Conservation (phyloP, 2,113 vertebrate species). For the Sturnus vulgaris region DNA sequence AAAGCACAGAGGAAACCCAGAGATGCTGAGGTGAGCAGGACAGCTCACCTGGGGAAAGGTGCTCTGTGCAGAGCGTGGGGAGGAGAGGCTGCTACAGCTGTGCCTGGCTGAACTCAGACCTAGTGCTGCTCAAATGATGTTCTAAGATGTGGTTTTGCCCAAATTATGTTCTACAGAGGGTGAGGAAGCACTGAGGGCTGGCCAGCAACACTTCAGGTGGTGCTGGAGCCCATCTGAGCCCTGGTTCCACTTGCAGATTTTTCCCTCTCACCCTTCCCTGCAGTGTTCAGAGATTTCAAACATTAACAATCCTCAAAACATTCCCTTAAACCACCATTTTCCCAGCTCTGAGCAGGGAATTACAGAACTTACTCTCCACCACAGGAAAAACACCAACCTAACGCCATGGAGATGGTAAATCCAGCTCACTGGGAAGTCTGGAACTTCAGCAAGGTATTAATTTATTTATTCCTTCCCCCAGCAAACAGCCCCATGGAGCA, state of each 20-base stretch:
- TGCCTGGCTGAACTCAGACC: neutral
- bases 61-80: neutral
- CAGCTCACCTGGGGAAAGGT: neutral
- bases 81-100: neutral
- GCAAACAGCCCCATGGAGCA: neutral
- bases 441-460: neutral
- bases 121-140: neutral
- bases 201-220: neutral
- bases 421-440: neutral
- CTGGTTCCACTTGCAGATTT: neutral
- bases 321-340: neutral
- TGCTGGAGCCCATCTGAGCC: neutral
- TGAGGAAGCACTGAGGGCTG: neutral
- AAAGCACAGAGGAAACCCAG: neutral
- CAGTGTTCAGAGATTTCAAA: neutral
- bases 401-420: neutral
- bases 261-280: neutral
- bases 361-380: no score
- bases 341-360: neutral
- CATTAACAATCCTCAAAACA: rapidly evolving
- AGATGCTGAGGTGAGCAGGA: rapidly evolving
- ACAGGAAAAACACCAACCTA: neutral
- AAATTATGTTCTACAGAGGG: neutral
- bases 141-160: neutral
- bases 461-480: neutral